Percentiles rank a stretch among this genome's conserved stretches.
Evolutionary conservation across 2,888 invertebrate species (phyloP).

Genomic region (Patella pellucida): DNA sequence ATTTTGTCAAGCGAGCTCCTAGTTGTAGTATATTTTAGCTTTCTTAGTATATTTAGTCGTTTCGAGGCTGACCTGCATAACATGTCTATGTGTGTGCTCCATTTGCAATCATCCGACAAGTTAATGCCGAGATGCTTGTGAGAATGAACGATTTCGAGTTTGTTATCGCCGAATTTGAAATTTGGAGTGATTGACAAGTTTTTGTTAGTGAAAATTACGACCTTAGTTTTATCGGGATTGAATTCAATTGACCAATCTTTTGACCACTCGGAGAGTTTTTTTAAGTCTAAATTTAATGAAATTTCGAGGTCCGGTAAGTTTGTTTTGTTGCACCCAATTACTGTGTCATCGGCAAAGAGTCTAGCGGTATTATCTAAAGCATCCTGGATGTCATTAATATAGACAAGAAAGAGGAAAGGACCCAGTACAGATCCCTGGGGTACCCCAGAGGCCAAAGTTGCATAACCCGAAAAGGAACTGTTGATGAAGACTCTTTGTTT

Average conservation of each 20-base stretch:
- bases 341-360: too few relatives aligned
- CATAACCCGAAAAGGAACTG: too few relatives aligned
- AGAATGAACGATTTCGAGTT: neutral
- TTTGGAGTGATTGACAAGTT: neutral
- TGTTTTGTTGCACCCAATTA: too few relatives aligned
- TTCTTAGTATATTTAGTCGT: neutral
- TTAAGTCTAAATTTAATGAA: neutral
- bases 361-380: too few relatives aligned
- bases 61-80: neutral
- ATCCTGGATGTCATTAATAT: too few relatives aligned
- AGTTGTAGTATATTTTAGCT: neutral
- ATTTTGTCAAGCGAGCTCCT: neutral
- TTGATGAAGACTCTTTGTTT: too few relatives aligned
- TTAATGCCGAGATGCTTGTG: neutral
- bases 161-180: neutral
- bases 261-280: neutral
- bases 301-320: too few relatives aligned
- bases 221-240: neutral
- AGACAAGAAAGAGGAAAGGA: too few relatives aligned
- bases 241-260: neutral
- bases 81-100: neutral
- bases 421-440: too few relatives aligned
- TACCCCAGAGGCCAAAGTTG: too few relatives aligned
- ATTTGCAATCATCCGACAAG: neutral
- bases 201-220: conserved; percentile 1